Percentiles rank a stretch among this genome's conserved stretches.
These are phyloP conservation scores for Sylvia atricapilla DNA, from an alignment of 2,113 vertebrate genomes.

Conservation along the genomic window DNA sequence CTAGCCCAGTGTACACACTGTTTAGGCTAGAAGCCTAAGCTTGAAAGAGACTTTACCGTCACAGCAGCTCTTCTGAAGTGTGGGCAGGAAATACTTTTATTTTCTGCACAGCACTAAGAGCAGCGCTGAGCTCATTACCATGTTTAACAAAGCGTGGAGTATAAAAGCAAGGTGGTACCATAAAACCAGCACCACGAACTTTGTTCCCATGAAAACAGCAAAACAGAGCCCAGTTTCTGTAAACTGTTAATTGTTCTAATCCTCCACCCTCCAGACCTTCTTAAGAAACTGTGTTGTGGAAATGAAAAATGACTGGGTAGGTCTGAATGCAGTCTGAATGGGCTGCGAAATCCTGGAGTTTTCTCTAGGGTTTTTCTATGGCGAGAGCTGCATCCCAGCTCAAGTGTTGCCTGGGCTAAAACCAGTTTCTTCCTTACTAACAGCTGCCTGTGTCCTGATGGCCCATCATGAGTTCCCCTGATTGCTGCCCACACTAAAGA, in stretches of 20 bases:
- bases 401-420: background rate
- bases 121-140: background rate
- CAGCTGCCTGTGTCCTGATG: background rate
- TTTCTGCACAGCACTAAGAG: constrained; percentile 4
- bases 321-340: background rate
- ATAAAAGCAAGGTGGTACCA: constrained; percentile 40
- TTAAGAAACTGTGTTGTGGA: background rate
- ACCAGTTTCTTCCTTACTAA: background rate
- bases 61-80: constrained; percentile 9
- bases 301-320: background rate
- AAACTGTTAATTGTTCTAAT: constrained; percentile 2
- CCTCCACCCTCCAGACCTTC: background rate
- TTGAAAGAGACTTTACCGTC: background rate
- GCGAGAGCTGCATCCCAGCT: background rate
- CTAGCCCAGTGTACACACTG: background rate
- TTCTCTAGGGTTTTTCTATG: background rate
- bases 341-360: background rate
- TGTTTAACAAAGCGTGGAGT: constrained; percentile 26
- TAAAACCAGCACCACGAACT: background rate
- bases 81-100: constrained; percentile 43
- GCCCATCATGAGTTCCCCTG: background rate
- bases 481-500: background rate
- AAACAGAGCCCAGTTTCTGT: background rate
- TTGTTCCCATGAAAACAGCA: background rate
- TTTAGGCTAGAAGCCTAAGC: background rate